These are phyloP conservation scores for Muricea muricata DNA, from an alignment of 92 coral and sea anemone species.

Conservation along the genomic window DNA sequence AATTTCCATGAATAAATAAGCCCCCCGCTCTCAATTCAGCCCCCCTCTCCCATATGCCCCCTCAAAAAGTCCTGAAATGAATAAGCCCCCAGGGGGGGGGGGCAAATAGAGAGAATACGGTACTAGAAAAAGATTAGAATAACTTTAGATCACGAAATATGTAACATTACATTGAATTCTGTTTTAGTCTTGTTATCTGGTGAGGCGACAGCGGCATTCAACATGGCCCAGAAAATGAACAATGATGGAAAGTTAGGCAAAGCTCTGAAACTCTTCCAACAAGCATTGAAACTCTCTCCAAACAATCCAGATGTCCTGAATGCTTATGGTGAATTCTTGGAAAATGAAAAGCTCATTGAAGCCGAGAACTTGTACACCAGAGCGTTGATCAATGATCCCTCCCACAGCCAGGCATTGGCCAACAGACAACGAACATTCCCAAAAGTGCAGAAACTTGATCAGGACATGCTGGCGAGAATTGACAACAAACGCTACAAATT, in stretches of 20 bases:
- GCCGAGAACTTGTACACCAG: slow-evolving; percentile 90
- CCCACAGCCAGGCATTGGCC: slow-evolving; percentile 74
- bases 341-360: slow-evolving; percentile 78
- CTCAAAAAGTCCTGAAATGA: no score
- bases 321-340: slow-evolving; percentile 92
- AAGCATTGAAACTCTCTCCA: slow-evolving; percentile 87
- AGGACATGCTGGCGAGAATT: slow-evolving; percentile 86
- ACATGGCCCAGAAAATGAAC: slow-evolving; percentile 80
- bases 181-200: slow-evolving; percentile 81
- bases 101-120: no score
- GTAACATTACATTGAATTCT: no score
- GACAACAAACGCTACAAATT: slow-evolving; percentile 84
- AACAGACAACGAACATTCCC: slow-evolving; percentile 94
- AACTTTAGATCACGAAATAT: no score
- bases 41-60: no score
- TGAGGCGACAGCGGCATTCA: slow-evolving; percentile 89
- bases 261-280: slow-evolving; percentile 90
- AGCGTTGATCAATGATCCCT: slow-evolving; percentile 83
- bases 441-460: slow-evolving; percentile 90
- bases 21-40: no score
- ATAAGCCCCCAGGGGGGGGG: no score
- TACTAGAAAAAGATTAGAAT: no score
- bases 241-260: slow-evolving; percentile 84
- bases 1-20: no score
- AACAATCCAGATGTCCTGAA: slow-evolving; percentile 88